Evolutionary conservation across 1,140 invertebrate genomes (phyloP), one percentile per base, ranked within the genome.

Genomic region (Globodera ellingtonae): DNA sequence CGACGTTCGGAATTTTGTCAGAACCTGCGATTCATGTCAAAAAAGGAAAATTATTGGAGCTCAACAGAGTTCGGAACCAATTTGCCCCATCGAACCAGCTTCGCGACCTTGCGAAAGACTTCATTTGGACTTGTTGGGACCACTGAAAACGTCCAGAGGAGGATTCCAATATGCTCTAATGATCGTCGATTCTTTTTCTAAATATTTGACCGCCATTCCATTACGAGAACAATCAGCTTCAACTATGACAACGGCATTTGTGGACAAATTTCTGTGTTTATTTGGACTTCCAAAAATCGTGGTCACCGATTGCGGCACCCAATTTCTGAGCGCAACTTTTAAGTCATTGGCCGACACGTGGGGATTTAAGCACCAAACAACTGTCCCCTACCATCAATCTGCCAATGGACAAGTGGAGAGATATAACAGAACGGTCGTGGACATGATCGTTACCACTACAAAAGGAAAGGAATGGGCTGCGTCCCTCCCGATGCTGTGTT

Each of bases 291-390:
- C 78, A 47, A 48, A 21, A 6, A 21, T 66, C 21, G 24, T 79
- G 15, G 24, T 78, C 0, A 77, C 78, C 4, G 78, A 79, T 15
- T 56, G 77, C 4, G 78, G 78, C 4, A 75, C 50, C 3, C 56
- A 78, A 18, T 79, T 79, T 35, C 47, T 78, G 7, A 62, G 52
- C 0, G 10, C 71, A 6, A 78, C 56, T 18, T 79, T 79, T 79
- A 24, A 75, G 8, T 35, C 24, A 44, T 9, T 76, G 1, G 35
- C 52, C 6, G n/a, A 65, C 69, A n/a, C 24, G 9, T 59, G 48
- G 59, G 74, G 74, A 21, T 56, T 56, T 10, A 44, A 76, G 44
- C 24, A 56, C 18, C 18, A 76, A 76, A 76, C 48, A 3, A 76
- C 74, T 0, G 59, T 59, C 10, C 73, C 74, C 3, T 76, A 76